Conservation (phyloP, 2,113 vertebrate genomes). For the Pogonocichla stellata region DNA sequence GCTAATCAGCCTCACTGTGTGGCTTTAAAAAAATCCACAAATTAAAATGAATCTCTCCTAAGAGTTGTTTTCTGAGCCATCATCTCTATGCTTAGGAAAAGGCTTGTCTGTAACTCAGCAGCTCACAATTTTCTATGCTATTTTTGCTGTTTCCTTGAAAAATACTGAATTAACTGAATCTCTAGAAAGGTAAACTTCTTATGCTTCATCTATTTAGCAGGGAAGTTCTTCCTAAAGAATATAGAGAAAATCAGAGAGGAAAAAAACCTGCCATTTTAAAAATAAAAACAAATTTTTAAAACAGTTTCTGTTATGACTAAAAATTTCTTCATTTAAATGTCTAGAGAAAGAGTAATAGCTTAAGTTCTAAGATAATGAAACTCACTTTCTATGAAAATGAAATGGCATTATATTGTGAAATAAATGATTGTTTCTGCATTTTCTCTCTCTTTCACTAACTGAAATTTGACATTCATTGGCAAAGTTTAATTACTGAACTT, state of each 20-base stretch:
- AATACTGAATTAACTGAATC: not conserved
- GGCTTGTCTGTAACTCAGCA: not conserved
- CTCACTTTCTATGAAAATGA: slow-evolving; percentile 53
- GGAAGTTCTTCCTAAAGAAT: not conserved
- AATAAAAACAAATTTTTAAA: not conserved
- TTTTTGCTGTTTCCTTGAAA: not conserved
- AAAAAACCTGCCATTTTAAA: not conserved
- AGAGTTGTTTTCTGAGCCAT: not conserved
- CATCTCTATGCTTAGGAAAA: not conserved
- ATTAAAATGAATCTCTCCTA: not conserved
- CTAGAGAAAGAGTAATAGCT: slow-evolving; percentile 16
- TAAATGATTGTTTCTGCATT: slow-evolving; percentile 57
- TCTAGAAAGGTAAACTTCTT: not conserved
- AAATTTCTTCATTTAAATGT: not conserved
- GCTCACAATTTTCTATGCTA: not conserved
- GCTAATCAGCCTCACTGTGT: not conserved
- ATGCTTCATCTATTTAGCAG: not conserved
- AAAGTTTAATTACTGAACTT: slow-evolving; percentile 75
- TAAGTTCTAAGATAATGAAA: slow-evolving; percentile 62
- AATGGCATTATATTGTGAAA: slow-evolving; percentile 42
- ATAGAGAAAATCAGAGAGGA: not conserved
- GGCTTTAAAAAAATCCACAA: not conserved
- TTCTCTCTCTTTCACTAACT: slow-evolving; percentile 36
- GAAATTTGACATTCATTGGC: slow-evolving; percentile 44
- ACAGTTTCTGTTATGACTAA: not conserved